Percentiles rank a stretch among this genome's conserved stretches.
These are phyloP conservation scores for Salvator merianae DNA, from an alignment of 2,113 vertebrate species.

Conservation along the genomic window DNA sequence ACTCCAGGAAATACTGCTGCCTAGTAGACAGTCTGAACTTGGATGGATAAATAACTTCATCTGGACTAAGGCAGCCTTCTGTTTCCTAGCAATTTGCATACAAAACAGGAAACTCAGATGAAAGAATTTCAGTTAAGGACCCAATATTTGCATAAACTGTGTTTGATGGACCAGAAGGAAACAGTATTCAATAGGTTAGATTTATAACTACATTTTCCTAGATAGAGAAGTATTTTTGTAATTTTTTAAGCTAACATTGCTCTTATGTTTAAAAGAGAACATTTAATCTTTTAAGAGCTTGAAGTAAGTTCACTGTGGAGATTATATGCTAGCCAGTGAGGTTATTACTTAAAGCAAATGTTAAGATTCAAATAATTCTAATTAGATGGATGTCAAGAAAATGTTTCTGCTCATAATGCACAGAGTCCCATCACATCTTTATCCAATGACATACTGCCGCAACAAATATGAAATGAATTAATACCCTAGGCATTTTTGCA, in stretches of 20 bases:
- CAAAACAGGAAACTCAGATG: background rate
- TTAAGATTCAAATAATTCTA: slow-evolving; percentile 69
- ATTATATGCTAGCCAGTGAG: background rate
- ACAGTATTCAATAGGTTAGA: background rate
- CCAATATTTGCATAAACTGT: slow-evolving; percentile 2
- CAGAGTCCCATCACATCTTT: slow-evolving; percentile 54
- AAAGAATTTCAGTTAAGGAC: background rate
- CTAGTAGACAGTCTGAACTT: background rate
- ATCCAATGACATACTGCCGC: slow-evolving; percentile 32
- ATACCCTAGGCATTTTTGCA: slow-evolving; percentile 29
- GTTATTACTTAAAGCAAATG: slow-evolving; percentile 43
- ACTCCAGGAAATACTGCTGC: background rate
- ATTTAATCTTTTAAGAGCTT: background rate
- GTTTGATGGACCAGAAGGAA: background rate
- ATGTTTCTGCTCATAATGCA: slow-evolving; percentile 43
- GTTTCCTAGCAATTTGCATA: background rate
- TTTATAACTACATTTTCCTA: background rate
- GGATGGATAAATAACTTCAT: background rate
- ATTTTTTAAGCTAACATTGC: slow-evolving; percentile 42
- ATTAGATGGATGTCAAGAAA: slow-evolving; percentile 69
- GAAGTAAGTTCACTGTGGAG: slow-evolving; percentile 18
- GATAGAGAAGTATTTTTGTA: slow-evolving; percentile 2
- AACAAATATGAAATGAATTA: slow-evolving; percentile 30
- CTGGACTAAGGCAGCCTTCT: background rate
- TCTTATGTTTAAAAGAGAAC: background rate